phyloP scores from a whole-genome alignment of 2,113 vertebrate species.

The Ovis canadensis region DNA sequence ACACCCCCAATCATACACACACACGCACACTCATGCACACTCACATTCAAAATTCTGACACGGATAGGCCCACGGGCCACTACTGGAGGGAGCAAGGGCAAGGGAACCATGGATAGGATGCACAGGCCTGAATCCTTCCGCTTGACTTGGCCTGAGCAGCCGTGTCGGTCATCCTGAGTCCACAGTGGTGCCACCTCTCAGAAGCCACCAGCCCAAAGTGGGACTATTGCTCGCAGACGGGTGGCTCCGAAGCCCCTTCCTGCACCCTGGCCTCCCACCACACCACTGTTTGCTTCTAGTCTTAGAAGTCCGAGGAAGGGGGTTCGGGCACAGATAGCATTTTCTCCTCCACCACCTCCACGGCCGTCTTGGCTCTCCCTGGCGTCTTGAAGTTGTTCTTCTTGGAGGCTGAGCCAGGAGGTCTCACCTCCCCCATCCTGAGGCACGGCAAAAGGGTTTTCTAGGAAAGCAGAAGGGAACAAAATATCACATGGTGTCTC shows the following conservation, averaged over 20 bases:
- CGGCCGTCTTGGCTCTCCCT: neutral
- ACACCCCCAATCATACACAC: neutral
- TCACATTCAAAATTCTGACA: constrained; percentile 72
- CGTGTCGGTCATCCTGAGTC: constrained; percentile 10
- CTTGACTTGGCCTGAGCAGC: constrained; percentile 45
- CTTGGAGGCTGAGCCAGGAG: constrained; percentile 63
- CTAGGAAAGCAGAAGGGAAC: constrained; percentile 25
- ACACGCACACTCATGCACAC: neutral
- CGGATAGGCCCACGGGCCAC: constrained; percentile 69
- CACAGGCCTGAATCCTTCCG: neutral
- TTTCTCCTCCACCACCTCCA: constrained; percentile 20
- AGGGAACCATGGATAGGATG: constrained; percentile 56
- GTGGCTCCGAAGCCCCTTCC: constrained; percentile 46
- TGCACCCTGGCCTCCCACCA: neutral
- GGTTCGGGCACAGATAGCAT: neutral
- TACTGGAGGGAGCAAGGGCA: constrained; percentile 59
- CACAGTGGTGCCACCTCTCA: neutral
- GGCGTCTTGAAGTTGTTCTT: constrained; percentile 27
- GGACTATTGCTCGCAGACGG: constrained; percentile 79
- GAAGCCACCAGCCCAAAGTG: constrained; percentile 58
- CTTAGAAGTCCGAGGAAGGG: constrained; percentile 11
- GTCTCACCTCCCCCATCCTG: constrained; percentile 77
- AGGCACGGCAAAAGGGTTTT: constrained; percentile 75
- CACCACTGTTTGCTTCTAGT: constrained; percentile 1
- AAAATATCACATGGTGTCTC: neutral